A percentile compares a stretch with the other conserved stretches of the same genome.
Evolutionary conservation across 2,888 invertebrate species (phyloP).

Genomic region (Cyclophora albipunctata): DNA sequence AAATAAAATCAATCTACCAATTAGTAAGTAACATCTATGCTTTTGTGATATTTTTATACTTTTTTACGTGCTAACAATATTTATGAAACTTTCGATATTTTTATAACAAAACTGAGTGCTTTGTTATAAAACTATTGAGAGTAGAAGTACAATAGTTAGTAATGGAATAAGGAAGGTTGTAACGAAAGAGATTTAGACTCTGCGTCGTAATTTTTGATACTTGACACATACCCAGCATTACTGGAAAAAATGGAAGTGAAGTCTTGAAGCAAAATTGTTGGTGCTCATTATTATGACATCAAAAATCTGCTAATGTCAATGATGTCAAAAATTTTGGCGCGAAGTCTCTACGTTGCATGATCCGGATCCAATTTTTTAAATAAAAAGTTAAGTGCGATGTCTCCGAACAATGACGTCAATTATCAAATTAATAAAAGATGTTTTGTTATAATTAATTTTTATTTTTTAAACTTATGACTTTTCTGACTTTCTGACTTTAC

Average conservation of each 20-base stretch:
- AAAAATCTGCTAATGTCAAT: no score
- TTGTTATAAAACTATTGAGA: constrained; percentile 15
- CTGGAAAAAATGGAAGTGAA: no score
- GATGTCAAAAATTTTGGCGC: no score
- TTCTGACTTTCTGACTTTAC: constrained; percentile 20
- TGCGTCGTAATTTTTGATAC: no score
- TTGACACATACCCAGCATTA: no score
- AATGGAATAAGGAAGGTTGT: neutral
- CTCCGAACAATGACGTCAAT: constrained; percentile 39
- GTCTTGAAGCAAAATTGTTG: no score
- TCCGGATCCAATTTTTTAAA: no score
- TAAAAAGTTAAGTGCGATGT: constrained; percentile 66
- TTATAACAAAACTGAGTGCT: constrained; percentile 21
- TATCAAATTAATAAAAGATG: constrained; percentile 41
- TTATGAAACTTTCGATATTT: constrained; percentile 41
- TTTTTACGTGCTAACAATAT: constrained; percentile 33
- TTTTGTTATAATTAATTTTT: constrained; percentile 40
- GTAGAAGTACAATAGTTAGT: constrained; percentile 27
- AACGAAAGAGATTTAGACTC: no score
- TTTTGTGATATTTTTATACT: constrained; percentile 33
- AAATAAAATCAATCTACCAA: constrained; percentile 17
- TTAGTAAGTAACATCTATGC: constrained; percentile 11
- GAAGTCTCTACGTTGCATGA: no score
- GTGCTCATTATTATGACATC: no score
- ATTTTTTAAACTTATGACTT: constrained; percentile 31